Percentiles rank a stretch among this genome's conserved stretches.
These are phyloP conservation scores for Nasalis larvatus DNA, from an alignment of 2,113 vertebrate species.

Conservation along the genomic window DNA sequence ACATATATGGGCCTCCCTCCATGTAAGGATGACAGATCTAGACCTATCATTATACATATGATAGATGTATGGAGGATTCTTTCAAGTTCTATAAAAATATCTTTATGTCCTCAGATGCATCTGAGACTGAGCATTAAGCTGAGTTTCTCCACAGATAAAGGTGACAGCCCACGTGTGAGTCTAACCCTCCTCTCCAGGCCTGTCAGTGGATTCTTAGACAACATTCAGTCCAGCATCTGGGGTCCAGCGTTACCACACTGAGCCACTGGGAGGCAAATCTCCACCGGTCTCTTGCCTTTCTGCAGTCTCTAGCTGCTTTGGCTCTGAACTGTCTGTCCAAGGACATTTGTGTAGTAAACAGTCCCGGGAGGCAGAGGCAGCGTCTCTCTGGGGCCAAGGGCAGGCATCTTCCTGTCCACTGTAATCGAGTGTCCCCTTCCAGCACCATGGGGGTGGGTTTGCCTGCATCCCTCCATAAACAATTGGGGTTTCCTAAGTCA, in stretches of 20 bases:
- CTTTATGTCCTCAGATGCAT: background rate
- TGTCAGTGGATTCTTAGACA: background rate
- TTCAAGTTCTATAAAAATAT: background rate
- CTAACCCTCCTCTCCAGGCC: background rate
- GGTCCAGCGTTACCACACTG: fast-evolving
- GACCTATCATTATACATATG: no score
- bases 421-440: no score
- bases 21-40: no score
- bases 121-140: background rate
- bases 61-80: background rate
- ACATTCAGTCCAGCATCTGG: background rate
- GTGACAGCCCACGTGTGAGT: fast-evolving
- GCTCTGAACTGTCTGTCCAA: background rate
- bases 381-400: background rate
- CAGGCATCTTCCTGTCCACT: fast-evolving
- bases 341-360: background rate
- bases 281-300: fast-evolving
- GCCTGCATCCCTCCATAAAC: background rate
- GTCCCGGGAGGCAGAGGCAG: fast-evolving
- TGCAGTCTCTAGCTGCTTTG: background rate
- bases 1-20: no score
- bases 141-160: background rate
- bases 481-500: fast-evolving
- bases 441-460: background rate
- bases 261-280: background rate